A percentile compares a stretch with the other conserved stretches of the same genome.
phyloP scores from a whole-genome alignment of 2,113 vertebrate species.

The Trogon surrucura region DNA sequence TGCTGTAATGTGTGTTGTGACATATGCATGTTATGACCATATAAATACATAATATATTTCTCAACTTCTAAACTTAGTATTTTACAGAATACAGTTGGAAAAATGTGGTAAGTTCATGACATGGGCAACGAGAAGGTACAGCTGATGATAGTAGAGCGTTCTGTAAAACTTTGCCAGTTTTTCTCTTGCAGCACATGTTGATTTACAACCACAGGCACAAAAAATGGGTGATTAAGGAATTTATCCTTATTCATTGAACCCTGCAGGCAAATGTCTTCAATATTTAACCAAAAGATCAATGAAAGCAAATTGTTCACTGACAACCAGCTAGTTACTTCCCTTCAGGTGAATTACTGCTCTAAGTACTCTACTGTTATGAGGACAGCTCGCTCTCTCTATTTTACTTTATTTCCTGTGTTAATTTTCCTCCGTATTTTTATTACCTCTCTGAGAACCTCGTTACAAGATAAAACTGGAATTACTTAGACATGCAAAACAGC shows the following conservation, averaged over 20 bases:
- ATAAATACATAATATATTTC: neutral
- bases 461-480: neutral
- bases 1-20: neutral
- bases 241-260: constrained; percentile 47
- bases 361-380: neutral
- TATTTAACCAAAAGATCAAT: constrained; percentile 51
- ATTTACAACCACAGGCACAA: constrained; percentile 27
- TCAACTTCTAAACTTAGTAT: neutral
- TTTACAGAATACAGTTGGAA: neutral
- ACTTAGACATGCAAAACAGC: neutral
- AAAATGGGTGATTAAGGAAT: constrained; percentile 32
- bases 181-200: neutral
- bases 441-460: neutral
- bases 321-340: constrained; percentile 8
- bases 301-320: constrained; percentile 31
- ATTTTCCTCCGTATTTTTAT: neutral
- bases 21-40: neutral
- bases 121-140: neutral
- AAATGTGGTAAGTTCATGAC: neutral
- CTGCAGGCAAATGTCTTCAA: constrained; percentile 36
- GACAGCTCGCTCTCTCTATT: neutral
- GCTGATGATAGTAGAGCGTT: neutral
- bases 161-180: neutral
- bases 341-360: constrained; percentile 4
- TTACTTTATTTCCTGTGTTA: neutral